phyloP scores from a whole-genome alignment of 2,113 vertebrate genomes.

The Brachirus orientalis region DNA sequence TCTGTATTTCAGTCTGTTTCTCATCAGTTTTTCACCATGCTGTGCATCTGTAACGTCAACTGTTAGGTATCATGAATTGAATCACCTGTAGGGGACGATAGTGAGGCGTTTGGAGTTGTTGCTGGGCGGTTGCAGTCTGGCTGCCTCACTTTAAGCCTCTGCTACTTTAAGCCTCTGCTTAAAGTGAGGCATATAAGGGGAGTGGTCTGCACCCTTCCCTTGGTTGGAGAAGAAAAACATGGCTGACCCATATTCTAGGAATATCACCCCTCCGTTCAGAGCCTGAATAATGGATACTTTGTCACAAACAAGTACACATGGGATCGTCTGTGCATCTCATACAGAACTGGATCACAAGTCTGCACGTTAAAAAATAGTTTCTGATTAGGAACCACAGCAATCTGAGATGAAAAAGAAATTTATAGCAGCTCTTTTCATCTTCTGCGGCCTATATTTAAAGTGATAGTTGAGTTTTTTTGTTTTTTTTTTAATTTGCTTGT shows the following conservation, averaged over 20 bases:
- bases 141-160: conserved; percentile 2
- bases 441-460: neutral
- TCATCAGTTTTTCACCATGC: neutral
- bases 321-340: neutral
- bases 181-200: conserved; percentile 24
- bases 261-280: conserved; percentile 54
- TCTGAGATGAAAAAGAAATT: conserved; percentile 24
- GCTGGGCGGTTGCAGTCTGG: no score
- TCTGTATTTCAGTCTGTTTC: neutral
- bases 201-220: conserved; percentile 26
- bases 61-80: neutral
- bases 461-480: no score
- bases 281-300: conserved; percentile 70
- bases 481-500: no score
- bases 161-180: neutral
- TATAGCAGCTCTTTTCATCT: neutral
- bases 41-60: neutral
- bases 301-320: conserved; percentile 25
- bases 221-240: conserved; percentile 54
- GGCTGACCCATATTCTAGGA: conserved; percentile 76
- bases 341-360: neutral
- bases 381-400: neutral
- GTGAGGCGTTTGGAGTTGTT: conserved; percentile 5
- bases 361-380: neutral
- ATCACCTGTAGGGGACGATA: neutral